phyloP scores from a whole-genome alignment of 2,888 invertebrate genomes.

The Callimorpha dominula region DNA sequence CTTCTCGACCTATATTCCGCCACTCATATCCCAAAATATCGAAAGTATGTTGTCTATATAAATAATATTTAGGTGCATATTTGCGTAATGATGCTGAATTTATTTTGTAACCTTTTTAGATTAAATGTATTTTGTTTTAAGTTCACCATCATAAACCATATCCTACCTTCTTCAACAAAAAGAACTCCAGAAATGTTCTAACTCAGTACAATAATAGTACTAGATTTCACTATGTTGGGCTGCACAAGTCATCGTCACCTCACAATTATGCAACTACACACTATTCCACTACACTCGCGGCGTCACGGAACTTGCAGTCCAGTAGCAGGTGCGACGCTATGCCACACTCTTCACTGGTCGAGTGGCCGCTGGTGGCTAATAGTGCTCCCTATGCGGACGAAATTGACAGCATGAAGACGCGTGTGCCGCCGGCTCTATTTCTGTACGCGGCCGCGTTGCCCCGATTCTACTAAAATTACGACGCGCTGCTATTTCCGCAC shows the following conservation, averaged over 20 bases:
- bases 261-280: conserved; percentile 68
- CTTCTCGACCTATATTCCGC: conserved; percentile 81
- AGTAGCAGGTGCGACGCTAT: conserved; percentile 34
- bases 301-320: conserved; percentile 41
- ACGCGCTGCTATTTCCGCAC: conserved; percentile 85
- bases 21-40: conserved; percentile 84
- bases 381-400: conserved; percentile 83
- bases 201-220: conserved; percentile 24
- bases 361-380: conserved; percentile 68
- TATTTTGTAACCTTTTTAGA: not conserved
- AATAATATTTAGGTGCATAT: conserved; percentile 39
- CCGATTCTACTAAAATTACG: conserved; percentile 87
- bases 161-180: conserved; percentile 32
- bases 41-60: conserved; percentile 64
- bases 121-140: not conserved
- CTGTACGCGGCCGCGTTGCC: conserved; percentile 85
- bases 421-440: conserved; percentile 82
- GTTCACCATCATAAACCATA: not conserved
- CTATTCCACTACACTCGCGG: conserved; percentile 67
- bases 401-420: conserved; percentile 83
- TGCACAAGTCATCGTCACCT: conserved; percentile 52
- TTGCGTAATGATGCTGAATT: conserved; percentile 8
- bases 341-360: conserved; percentile 41
- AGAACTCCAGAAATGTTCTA: conserved; percentile 3
- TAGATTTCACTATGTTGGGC: conserved; percentile 42